phyloP scores from a whole-genome alignment of 2,113 vertebrate species.

The Festucalex cinctus region DNA sequence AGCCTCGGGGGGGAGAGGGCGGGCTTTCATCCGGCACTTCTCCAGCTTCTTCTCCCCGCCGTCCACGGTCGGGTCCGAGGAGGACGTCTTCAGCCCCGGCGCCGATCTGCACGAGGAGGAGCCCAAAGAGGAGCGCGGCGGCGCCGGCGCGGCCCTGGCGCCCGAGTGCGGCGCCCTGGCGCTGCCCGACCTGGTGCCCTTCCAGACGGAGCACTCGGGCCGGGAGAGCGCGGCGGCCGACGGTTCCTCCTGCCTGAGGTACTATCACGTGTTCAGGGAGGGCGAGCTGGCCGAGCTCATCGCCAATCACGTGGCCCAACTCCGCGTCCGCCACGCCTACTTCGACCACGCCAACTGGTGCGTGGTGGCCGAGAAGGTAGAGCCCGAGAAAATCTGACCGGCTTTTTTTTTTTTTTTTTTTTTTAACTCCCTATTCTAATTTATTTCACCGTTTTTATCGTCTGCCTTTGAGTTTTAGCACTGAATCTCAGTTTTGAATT shows the following conservation, averaged over 20 bases:
- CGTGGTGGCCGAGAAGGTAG: conserved; percentile 68
- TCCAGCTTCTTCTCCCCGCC: conserved; percentile 69
- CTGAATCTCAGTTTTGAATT: conserved; percentile 18
- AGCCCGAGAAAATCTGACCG: conserved; percentile 58
- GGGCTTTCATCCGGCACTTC: conserved; percentile 59
- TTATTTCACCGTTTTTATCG: conserved; percentile 17
- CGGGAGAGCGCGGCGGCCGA: conserved; percentile 43
- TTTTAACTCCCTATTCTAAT: neutral
- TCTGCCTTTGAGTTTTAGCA: conserved; percentile 44
- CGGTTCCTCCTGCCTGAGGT: conserved; percentile 63
- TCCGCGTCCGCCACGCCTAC: conserved; percentile 66
- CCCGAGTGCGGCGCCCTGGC: conserved; percentile 57
- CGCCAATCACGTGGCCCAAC: conserved; percentile 62
- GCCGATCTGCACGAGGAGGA: conserved; percentile 54
- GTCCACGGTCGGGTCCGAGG: conserved; percentile 69
- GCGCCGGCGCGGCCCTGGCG: conserved; percentile 35
- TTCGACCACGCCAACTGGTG: conserved; percentile 74
- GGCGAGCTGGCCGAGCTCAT: conserved; percentile 68
- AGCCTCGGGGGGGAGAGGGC: conserved; percentile 19
- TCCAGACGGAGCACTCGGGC: conserved; percentile 50
- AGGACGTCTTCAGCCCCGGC: conserved; percentile 66
- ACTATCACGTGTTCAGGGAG: conserved; percentile 74
- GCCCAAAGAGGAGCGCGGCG: conserved; percentile 9
- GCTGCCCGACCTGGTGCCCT: conserved; percentile 76
- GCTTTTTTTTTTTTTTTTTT: conserved; percentile 7